Base-by-base conservation (phyloP, 2,888 invertebrate genomes). In the Formica aserva region DNA sequence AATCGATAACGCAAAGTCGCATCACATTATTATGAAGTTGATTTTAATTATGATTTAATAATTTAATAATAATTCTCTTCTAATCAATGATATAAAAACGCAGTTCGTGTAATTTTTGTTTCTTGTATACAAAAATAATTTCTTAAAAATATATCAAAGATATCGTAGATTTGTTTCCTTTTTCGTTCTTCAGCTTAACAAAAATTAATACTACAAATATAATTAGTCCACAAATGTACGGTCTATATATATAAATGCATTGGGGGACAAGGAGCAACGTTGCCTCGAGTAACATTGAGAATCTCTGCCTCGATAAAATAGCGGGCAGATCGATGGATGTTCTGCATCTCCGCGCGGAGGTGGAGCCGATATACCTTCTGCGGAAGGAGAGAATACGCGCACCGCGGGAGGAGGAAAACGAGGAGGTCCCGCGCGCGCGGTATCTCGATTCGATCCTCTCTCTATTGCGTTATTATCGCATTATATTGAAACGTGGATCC, bases 401-500 rank as follows among this genome's bases (percentile, higher is more conserved):
- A n/a, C 41, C 15, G n/a, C 57, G 78, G 63, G 60, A 74, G 32
- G 69, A 62, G 85, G 84, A 45, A 45, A 45, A 45, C 41, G 41
- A 45, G 41, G 45, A 5, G 45, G 18, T 45, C 45, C 15, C 45
- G 45, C 15, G 83, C 62, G 63, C 62, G 66, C 67, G 65, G 82
- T 72, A 74, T 65, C 32, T 65, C 81, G 81, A 65, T 83, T 88
- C 88, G 85, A 90, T 87, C 83, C 84, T 87, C 89, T 86, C 84
- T 87, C 89, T 86, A 88, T 90, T 85, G 86, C 85, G 77, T 90
- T 89, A 88, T 91, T 89, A 89, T 86, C 85, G 82, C 82, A 85
- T 82, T 87, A 81, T 88, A 89, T 90, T 82, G 85, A 87, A 84
- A 87, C 85, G 84, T 80, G 71, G 78, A 71, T 60, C 78, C 62